Conservation (phyloP, 2,113 vertebrate genomes). For the Sciurus niger region DNA sequence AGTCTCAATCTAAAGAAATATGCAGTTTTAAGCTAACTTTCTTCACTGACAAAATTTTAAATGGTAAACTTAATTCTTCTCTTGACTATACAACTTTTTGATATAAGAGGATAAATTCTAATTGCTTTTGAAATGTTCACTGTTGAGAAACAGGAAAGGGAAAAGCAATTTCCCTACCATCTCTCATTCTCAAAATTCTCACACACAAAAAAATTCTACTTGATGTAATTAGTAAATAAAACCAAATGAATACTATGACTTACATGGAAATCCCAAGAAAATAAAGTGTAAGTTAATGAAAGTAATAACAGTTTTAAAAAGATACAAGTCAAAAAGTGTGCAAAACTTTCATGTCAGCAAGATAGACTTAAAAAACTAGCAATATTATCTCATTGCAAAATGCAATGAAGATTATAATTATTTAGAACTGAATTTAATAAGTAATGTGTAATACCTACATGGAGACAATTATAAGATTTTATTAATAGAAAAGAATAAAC, state of each 20-base stretch:
- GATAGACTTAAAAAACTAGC: constrained; percentile 19
- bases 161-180: background rate
- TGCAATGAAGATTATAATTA: constrained; percentile 54
- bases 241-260: background rate
- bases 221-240: constrained; percentile 19
- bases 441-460: background rate
- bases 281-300: constrained; percentile 2
- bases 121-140: background rate
- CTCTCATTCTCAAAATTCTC: background rate
- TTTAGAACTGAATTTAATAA: constrained; percentile 63
- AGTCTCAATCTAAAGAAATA: background rate
- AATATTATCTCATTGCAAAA: constrained; percentile 26
- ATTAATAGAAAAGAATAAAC: background rate
- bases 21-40: background rate
- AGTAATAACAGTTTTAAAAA: constrained; percentile 65
- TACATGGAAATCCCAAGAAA: constrained; percentile 36
- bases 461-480: background rate
- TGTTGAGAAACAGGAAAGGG: background rate
- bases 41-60: background rate
- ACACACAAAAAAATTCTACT: background rate
- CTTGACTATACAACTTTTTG: background rate
- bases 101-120: background rate
- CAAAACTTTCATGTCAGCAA: background rate
- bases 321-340: constrained; percentile 5
- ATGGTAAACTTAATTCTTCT: background rate